A percentile compares a stretch with the other conserved stretches of the same genome.
These are phyloP conservation scores for Martes flavigula DNA, from an alignment of 2,797 vertebrate species.

Conservation along the genomic window DNA sequence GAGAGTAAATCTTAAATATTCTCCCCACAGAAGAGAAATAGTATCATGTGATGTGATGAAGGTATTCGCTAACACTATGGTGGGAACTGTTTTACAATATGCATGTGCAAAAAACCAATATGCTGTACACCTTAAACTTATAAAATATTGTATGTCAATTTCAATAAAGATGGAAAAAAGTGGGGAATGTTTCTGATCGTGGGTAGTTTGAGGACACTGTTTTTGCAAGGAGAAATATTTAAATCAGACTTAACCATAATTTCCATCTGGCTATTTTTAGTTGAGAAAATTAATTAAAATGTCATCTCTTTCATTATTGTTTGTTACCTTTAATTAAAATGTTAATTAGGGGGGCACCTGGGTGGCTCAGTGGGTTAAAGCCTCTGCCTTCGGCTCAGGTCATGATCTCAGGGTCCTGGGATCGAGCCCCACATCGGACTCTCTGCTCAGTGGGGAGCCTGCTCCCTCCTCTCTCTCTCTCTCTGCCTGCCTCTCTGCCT, in stretches of 20 bases:
- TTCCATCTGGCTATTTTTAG: constrained; percentile 73
- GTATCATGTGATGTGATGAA: background rate
- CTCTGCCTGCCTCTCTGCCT: no score
- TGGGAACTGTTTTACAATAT: background rate
- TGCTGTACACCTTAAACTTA: background rate
- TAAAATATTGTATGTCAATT: background rate
- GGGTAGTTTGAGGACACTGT: constrained; percentile 69
- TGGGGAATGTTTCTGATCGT: constrained; percentile 58
- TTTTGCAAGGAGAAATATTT: constrained; percentile 77
- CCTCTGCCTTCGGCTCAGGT: no score
- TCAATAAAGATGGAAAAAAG: background rate
- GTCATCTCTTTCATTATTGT: constrained; percentile 83
- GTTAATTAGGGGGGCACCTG: constrained; percentile 68
- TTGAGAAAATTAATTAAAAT: constrained; percentile 83
- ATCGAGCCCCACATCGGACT: no score
- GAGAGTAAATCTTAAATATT: background rate
- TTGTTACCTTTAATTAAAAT: constrained; percentile 83
- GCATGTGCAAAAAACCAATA: background rate
- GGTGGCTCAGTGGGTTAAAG: no score
- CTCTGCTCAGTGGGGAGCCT: no score
- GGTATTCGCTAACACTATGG: background rate
- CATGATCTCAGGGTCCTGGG: no score
- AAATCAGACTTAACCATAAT: constrained; percentile 74
- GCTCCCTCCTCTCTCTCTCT: no score
- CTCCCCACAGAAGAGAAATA: background rate